These are phyloP conservation scores for Plebejus melissa DNA, from an alignment of 2,888 invertebrate genomes.

Conservation along the genomic window DNA sequence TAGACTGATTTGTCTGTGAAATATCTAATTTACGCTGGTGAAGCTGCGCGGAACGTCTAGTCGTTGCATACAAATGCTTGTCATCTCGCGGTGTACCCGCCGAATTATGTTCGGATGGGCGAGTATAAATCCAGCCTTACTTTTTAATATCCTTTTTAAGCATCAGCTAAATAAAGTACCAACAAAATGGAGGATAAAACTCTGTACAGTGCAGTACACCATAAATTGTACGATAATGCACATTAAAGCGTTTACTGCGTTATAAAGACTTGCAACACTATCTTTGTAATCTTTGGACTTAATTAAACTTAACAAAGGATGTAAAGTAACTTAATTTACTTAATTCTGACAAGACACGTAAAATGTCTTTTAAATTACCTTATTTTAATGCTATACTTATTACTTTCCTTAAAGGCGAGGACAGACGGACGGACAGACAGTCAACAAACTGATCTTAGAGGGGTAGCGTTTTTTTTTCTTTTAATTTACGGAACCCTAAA, in stretches of 20 bases:
- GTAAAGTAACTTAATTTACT: background rate
- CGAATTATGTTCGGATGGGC: too few species aligned
- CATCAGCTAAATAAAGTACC: constrained; percentile 8
- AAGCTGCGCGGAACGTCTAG: too few species aligned
- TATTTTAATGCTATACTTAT: background rate
- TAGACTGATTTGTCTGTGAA: too few species aligned
- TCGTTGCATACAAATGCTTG: too few species aligned
- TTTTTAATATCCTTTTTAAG: background rate
- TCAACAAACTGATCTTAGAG: background rate
- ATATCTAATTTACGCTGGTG: too few species aligned
- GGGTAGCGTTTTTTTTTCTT: background rate
- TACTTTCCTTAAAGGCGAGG: background rate
- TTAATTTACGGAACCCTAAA: background rate
- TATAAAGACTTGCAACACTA: constrained; percentile 27
- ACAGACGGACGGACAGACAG: background rate
- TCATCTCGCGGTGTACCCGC: too few species aligned
- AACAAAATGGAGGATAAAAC: constrained; percentile 30
- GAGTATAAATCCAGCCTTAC: background rate
- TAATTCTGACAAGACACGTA: constrained; percentile 9
- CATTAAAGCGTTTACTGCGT: constrained; percentile 26
- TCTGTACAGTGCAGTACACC: constrained; percentile 36
- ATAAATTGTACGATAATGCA: constrained; percentile 37
- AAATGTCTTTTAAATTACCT: background rate
- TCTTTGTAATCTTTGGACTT: constrained; percentile 27
- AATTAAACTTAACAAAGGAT: constrained; percentile 26